A percentile compares a stretch with the other conserved stretches of the same genome.
Conservation (phyloP, 2,797 vertebrate genomes). For the Galagoides demidoff region DNA sequence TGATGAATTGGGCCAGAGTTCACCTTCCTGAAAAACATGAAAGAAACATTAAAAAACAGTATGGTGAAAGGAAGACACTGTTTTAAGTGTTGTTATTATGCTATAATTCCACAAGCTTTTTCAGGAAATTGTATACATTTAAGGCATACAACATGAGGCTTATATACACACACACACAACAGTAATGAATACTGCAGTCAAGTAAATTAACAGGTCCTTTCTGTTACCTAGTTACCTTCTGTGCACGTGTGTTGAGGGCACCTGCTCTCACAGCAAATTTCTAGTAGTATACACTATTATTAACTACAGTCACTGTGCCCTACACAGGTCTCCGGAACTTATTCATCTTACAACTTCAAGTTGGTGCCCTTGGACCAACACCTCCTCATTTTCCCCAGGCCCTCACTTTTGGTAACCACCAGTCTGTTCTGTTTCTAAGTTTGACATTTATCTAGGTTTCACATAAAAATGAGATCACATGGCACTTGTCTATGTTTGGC, state of each 20-base stretch:
- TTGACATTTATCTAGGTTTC: background rate
- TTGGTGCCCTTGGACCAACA: background rate
- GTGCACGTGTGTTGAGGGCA: background rate
- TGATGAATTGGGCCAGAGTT: constrained; percentile 91
- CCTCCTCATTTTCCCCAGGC: background rate
- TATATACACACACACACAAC: background rate
- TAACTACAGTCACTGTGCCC: no score
- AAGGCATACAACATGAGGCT: background rate
- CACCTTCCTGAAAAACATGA: constrained; percentile 89
- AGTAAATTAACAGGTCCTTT: background rate
- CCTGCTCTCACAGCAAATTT: background rate
- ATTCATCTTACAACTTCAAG: background rate
- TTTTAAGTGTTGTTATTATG: background rate
- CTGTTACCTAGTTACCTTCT: background rate
- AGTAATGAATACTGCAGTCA: background rate
- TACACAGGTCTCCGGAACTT: background rate
- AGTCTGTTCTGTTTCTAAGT: background rate
- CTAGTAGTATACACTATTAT: background rate
- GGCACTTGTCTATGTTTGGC: background rate
- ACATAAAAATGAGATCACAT: background rate
- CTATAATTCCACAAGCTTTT: background rate
- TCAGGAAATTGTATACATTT: background rate
- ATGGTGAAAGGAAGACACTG: background rate
- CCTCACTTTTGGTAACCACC: background rate
- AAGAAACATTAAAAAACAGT: constrained; percentile 25